Base-by-base conservation (phyloP, 2,113 vertebrate species). In the Pogonocichla stellata region DNA sequence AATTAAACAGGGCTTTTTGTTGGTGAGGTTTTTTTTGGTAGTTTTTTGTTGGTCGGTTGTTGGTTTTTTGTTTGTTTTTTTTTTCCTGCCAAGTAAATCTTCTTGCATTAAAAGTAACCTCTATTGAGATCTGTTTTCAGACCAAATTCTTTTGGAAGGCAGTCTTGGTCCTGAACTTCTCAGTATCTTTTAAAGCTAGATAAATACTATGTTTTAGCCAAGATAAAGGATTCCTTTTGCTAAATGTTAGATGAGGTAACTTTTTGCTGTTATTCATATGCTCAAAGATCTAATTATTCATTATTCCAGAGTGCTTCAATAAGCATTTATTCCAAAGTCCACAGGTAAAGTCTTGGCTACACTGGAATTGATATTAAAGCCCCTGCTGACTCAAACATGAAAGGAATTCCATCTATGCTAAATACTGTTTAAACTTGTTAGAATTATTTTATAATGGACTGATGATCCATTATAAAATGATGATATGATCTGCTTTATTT, bases 211-310 rank as follows among this genome's bases (percentile, higher is more conserved):
- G 31, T 69, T 92, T 86, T 86, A 80, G 90, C 93, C 95, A 96
- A 94, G 79, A 94, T 58, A 93, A 95, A 94, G 58, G 72, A 90
- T 95, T 95, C 89, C 66, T 92, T 81, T 75, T 73, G 19, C 45
- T 65, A 60, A 87, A 82, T 90, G 45, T 56, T 88, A 90, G 88
- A 91, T 93, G 81, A 96, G 42, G 69, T 93, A 86, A 96, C 36
- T 43, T 73, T 92, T 34, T 78, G 67, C 42, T 93, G 70, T 78
- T 90, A 93, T 54, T 54, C 90, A 72, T 73, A 84, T 71, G 33
- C 29, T 85, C 61, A 42, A 62, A 92, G 42, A 71, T 50, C n/a
- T 71, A 91, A 75, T 77, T 81, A 84, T 86, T 89, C 34, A 75
- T 80, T 81, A 84, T 86, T 89, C 33, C 57, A 38, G 48, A 75